These are phyloP conservation scores for Torymus texanus DNA, from an alignment of 2,888 invertebrate genomes.

Conservation along the genomic window DNA sequence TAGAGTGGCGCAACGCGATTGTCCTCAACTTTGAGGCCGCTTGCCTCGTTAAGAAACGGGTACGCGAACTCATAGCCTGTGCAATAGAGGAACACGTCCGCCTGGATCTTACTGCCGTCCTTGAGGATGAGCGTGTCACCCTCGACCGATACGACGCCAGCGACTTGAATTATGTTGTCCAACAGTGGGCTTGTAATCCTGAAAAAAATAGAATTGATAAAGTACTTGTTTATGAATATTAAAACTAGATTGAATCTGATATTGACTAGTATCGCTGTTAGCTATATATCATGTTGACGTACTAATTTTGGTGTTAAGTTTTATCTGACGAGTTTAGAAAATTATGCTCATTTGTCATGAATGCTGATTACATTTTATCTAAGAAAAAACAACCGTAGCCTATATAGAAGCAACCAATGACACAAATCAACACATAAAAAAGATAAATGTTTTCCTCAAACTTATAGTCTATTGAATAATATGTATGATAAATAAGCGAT, in stretches of 20 bases:
- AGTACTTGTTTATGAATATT: neutral
- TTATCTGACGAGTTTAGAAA: too few species aligned
- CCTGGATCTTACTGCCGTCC: conserved; percentile 79
- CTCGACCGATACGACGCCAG: conserved; percentile 77
- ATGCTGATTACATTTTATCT: too few species aligned
- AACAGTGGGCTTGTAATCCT: conserved; percentile 76
- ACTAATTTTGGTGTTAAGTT: too few species aligned
- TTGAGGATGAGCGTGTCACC: conserved; percentile 78
- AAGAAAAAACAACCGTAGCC: too few species aligned
- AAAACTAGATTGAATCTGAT: conserved; percentile 23
- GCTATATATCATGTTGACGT: too few species aligned
- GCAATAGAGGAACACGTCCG: conserved; percentile 83
- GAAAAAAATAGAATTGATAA: neutral
- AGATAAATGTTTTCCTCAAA: too few species aligned
- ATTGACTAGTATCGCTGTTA: neutral
- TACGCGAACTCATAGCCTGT: conserved; percentile 86
- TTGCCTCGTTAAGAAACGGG: conserved; percentile 81
- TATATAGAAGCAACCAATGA: too few species aligned
- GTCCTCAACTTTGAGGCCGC: conserved; percentile 76
- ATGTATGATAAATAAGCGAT: too few species aligned
- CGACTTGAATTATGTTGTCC: conserved; percentile 77
- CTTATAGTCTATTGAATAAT: too few species aligned
- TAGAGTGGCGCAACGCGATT: conserved; percentile 84
- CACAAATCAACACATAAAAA: too few species aligned
- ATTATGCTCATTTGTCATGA: too few species aligned